A percentile compares a stretch with the other conserved stretches of the same genome.
Evolutionary conservation across 2,888 invertebrate species (phyloP).

Genomic region (Orchestes rusci): DNA sequence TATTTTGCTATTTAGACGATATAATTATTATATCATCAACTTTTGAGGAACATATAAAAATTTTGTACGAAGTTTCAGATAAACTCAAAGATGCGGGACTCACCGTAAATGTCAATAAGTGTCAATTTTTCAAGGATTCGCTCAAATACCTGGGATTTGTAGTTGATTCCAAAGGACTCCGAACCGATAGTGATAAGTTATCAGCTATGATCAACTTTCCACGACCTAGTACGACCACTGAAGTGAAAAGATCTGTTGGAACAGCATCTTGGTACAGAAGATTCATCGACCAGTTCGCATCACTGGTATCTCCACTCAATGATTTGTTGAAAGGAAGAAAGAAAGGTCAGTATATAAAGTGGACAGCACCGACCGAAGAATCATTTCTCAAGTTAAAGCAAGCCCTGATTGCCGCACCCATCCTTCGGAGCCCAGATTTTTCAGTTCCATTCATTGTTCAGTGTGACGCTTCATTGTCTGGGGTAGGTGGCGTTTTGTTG

Average conservation of each 20-base stretch:
- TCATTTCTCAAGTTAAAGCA: slow-evolving; percentile 25
- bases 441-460: slow-evolving; percentile 23
- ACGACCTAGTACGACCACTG: slow-evolving; percentile 26
- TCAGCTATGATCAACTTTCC: slow-evolving; percentile 29
- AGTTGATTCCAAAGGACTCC: background rate
- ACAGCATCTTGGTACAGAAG: slow-evolving; percentile 28
- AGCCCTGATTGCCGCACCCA: slow-evolving; percentile 25
- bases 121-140: slow-evolving; percentile 8
- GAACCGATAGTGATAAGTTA: slow-evolving; percentile 32
- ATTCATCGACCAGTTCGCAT: slow-evolving; percentile 23
- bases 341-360: slow-evolving; percentile 12
- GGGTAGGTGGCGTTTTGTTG: slow-evolving; percentile 9
- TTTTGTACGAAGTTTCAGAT: slow-evolving; percentile 5
- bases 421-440: slow-evolving; percentile 29
- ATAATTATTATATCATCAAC: slow-evolving; percentile 20
- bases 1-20: slow-evolving; percentile 26
- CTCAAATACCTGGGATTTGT: background rate
- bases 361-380: slow-evolving; percentile 23
- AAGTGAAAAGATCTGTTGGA: slow-evolving; percentile 31
- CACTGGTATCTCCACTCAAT: background rate
- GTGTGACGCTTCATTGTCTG: slow-evolving; percentile 29
- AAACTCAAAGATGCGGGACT: slow-evolving; percentile 12
- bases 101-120: slow-evolving; percentile 5
- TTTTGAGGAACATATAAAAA: slow-evolving; percentile 25
- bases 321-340: background rate